phyloP scores from a whole-genome alignment of 53 echinoderm and acorn worm species.

The Patiria pectinifera region DNA sequence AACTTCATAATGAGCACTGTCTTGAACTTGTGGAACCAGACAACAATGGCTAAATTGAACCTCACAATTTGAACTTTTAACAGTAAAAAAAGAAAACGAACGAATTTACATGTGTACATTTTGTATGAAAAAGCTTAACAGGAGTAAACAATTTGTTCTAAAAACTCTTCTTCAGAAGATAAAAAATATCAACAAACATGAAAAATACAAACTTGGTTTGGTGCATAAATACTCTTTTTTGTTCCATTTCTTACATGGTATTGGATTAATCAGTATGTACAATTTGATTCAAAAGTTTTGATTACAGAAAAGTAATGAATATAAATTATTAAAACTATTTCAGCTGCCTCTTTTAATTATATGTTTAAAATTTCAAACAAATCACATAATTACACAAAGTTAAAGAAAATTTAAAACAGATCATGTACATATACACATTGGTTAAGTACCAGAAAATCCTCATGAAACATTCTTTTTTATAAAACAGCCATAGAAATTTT shows the following conservation, averaged over 20 bases:
- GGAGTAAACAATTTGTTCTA: slow-evolving; percentile 6
- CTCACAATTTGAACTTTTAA: not conserved
- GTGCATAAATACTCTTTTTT: slow-evolving; percentile 46
- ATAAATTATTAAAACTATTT: slow-evolving; percentile 40
- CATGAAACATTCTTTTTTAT: no score
- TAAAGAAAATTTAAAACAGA: not conserved
- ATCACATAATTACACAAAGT: not conserved
- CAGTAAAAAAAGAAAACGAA: not conserved
- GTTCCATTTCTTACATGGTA: slow-evolving; percentile 21
- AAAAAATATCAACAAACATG: slow-evolving; percentile 21
- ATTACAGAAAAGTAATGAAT: slow-evolving; percentile 1
- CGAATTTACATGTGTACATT: not conserved
- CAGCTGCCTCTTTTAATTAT: slow-evolving; percentile 45
- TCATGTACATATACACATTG: not conserved
- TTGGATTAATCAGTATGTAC: slow-evolving; percentile 36
- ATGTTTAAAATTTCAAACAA: not conserved
- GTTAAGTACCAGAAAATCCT: not conserved
- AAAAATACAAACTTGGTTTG: slow-evolving; percentile 53
- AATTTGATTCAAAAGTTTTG: slow-evolving; percentile 14
- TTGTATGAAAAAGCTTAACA: not conserved
- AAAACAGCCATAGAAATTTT: no score
- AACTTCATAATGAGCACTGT: not conserved
- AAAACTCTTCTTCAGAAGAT: slow-evolving; percentile 15
- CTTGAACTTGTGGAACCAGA: not conserved
- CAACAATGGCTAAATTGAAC: not conserved